Evolutionary conservation across 2,888 invertebrate species (phyloP), one percentile per base, ranked within the genome.

Genomic region (Orthosia cruda): DNA sequence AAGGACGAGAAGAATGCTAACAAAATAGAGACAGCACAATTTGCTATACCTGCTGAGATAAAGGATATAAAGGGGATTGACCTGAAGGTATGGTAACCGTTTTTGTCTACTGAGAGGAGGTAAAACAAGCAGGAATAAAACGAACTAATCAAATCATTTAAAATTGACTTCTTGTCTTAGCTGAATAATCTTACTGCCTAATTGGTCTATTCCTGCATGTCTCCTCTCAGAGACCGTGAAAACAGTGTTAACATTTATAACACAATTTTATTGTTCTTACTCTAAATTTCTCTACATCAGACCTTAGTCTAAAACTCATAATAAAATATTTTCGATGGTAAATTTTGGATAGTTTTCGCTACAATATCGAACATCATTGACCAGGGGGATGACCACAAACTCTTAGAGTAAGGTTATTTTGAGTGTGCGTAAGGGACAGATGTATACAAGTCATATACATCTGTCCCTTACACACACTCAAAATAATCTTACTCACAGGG

Each of bases 1-100:
- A 97, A 97, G 88, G 97, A 97, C 69, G 97, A 97, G 88, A 97
- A 97, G 81, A 91, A 72, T 45, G 84, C 87, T 0, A 86, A 89
- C 63, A 96, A 96, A 78, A 92, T 96, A 15, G 96, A 96, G 57
- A 91, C 94, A 0, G 92, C 95, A 13, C 97, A 97, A 88, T 96
- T 97, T 87, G 94, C 96, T 11, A 91, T 96, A 90, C 95, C 96
- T 3, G 85, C 95, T 0, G 96, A 96, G 16, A 95, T 97, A 88
- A 96, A 97, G 90, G 94, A 97, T 88, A 94, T 97, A 84, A 94
- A 97, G 82, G 95, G 96, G 15, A 93, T 97, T 58, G 97, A 97
- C 83, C 92, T 97, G 67, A 97, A 97, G 95, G 97, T 96, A 82
- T 20, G 68, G 66, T 32, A 40, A 40, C 40, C 40, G 9, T 23